Base-by-base conservation (phyloP, 2,888 invertebrate species). In the Agrochola macilenta region DNA sequence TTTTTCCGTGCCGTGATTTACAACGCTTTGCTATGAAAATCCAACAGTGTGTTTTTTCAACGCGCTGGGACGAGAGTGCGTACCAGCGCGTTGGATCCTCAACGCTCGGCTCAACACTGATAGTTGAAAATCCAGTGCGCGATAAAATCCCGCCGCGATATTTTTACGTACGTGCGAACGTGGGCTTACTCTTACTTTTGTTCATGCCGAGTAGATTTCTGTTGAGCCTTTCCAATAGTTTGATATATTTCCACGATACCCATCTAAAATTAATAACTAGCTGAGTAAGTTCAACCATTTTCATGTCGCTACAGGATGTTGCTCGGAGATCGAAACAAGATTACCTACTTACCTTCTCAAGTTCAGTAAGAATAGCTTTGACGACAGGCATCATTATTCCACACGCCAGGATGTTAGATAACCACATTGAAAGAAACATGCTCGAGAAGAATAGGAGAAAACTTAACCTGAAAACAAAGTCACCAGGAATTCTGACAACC, bases 381-480 rank as follows among this genome's bases (percentile, higher is more conserved):
- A 94, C 92, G 0, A 96, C 30, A 0, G 95, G 95, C 91, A 96
- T 93, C 93, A 95, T 94, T 1, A 95, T 83, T 0, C 95, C 95
- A 81, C 95, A 95, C 0, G 93, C 92, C n/a, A 94, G 74, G 0
- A 91, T 91, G 74, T 91, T 93, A 0, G 94, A 92, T 57, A 95
- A 84, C 94, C 94, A 95, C 94, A 95, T 95, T 0, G 95, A 93
- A 0, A 94, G 58, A 58, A 94, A 90, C 92, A 93, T 93, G 1
- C 91, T 91, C 39, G 88, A 85, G 80, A 94, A 94, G 86, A 95
- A 95, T 14, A 95, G 74, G 4, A 95, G 76, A 68, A 95, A 94
- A 82, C 95, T 95, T 82, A 96, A 90, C 74, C 96, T 96, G 90
- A 66, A 74, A 71, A 20, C 46, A 61, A 58, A 11, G 23, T 49